phyloP scores from a whole-genome alignment of 1,140 invertebrate genomes.

The Lepeophtheirus salmonis region DNA sequence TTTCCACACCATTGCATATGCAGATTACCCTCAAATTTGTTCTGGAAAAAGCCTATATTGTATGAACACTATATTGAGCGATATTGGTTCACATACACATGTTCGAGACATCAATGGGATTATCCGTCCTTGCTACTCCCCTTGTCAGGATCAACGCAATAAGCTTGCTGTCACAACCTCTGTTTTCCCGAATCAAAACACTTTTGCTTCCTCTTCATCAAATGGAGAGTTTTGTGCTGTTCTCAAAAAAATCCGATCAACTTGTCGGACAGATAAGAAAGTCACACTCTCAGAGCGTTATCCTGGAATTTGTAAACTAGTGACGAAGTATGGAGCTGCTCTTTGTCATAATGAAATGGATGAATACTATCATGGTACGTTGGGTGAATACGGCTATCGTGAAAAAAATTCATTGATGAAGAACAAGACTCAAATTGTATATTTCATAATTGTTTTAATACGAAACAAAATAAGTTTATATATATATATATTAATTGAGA shows the following conservation, averaged over 20 bases:
- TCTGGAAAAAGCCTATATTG: constrained; percentile 7
- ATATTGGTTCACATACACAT: constrained; percentile 14
- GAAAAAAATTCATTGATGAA: not conserved
- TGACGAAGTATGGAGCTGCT: not conserved
- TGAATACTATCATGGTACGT: too few species aligned
- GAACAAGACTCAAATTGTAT: not conserved
- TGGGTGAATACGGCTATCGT: not conserved
- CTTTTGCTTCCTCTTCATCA: not conserved
- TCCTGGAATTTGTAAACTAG: not conserved
- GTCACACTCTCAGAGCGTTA: constrained; percentile 2
- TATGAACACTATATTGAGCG: constrained; percentile 12
- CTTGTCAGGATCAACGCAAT: constrained; percentile 2
- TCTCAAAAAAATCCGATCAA: not conserved
- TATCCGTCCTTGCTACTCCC: not conserved
- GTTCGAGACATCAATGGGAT: constrained; percentile 1
- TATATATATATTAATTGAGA: too few species aligned
- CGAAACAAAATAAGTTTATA: too few species aligned
- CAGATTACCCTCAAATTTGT: constrained; percentile 7
- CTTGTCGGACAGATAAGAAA: constrained; percentile 10
- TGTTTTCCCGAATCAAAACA: constrained; percentile 14
- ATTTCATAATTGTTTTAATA: not conserved
- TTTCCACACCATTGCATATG: constrained; percentile 15
- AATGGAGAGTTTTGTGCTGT: constrained; percentile 4
- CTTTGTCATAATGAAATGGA: not conserved
- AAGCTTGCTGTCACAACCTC: constrained; percentile 15